Conservation (phyloP, 2,113 vertebrate genomes). For the Centropristis striata region DNA sequence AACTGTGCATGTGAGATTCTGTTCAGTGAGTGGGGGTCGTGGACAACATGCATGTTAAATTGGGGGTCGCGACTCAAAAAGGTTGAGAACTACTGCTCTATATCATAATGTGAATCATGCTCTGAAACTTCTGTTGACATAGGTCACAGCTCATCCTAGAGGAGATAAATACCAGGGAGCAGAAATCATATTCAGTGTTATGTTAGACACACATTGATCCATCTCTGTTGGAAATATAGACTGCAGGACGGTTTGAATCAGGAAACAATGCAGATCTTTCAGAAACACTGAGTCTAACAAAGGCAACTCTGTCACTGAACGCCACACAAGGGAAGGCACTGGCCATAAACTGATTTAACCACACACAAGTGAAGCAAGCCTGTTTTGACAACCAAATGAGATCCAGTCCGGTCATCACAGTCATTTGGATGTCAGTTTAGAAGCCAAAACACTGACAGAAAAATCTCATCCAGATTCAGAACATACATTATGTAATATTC, state of each 20-base stretch:
- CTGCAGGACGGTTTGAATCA: slow-evolving; percentile 5
- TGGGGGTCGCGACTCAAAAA: too few species aligned
- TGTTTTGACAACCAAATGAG: slow-evolving; percentile 49
- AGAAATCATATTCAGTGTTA: background rate
- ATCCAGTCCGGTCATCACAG: background rate
- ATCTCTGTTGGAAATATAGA: slow-evolving; percentile 9
- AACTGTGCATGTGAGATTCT: too few species aligned
- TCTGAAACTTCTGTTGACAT: background rate
- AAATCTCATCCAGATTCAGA: background rate
- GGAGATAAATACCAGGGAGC: background rate
- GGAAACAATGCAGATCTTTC: slow-evolving; percentile 70
- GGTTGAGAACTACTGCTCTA: too few species aligned
- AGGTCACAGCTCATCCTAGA: background rate
- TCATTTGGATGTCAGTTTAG: background rate
- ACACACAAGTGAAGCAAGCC: background rate
- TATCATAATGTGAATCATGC: background rate
- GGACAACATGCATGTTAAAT: too few species aligned
- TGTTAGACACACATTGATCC: background rate
- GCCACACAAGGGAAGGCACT: slow-evolving; percentile 20
- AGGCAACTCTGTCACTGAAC: slow-evolving; percentile 59
- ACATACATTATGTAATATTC: background rate
- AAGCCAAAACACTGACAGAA: background rate
- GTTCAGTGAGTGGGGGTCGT: too few species aligned
- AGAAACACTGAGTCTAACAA: slow-evolving; percentile 59
- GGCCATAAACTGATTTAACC: slow-evolving; percentile 5